Percentiles rank a stretch among this genome's conserved stretches.
phyloP scores from a whole-genome alignment of 2,113 vertebrate genomes.

The Etheostoma spectabile region DNA sequence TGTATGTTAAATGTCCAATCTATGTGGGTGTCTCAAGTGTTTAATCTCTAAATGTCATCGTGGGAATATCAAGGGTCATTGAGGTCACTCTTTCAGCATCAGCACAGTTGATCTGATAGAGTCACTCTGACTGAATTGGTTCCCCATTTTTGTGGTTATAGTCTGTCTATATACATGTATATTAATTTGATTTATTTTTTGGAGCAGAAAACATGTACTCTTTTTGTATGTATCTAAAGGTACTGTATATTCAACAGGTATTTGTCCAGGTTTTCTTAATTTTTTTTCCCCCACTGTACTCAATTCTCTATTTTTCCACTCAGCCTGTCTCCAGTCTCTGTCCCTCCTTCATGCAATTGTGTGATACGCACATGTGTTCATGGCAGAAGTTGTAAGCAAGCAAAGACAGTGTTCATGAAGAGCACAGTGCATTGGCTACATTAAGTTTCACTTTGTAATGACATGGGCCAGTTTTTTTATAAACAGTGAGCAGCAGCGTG shows the following conservation, averaged over 20 bases:
- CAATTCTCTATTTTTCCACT: background rate
- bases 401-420: constrained; percentile 27
- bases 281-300: background rate
- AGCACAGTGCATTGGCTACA: background rate
- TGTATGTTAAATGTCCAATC: constrained; percentile 1
- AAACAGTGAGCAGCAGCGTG: constrained; percentile 7
- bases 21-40: background rate
- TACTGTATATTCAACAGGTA: background rate
- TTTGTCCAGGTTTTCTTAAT: background rate
- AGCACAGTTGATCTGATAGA: background rate
- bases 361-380: constrained; percentile 10
- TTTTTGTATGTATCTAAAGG: background rate
- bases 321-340: constrained; percentile 19
- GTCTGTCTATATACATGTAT: background rate
- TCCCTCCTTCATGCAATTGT: constrained; percentile 19
- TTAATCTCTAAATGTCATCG: background rate
- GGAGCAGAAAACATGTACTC: background rate
- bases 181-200: background rate
- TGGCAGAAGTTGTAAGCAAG: constrained; percentile 27
- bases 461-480: background rate
- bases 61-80: constrained; percentile 24
- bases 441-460: constrained; percentile 14
- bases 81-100: constrained; percentile 21
- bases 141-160: background rate
- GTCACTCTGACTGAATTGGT: background rate